These are phyloP conservation scores for Heliconius melpomene DNA, from an alignment of 1,140 invertebrate species.

Conservation along the genomic window DNA sequence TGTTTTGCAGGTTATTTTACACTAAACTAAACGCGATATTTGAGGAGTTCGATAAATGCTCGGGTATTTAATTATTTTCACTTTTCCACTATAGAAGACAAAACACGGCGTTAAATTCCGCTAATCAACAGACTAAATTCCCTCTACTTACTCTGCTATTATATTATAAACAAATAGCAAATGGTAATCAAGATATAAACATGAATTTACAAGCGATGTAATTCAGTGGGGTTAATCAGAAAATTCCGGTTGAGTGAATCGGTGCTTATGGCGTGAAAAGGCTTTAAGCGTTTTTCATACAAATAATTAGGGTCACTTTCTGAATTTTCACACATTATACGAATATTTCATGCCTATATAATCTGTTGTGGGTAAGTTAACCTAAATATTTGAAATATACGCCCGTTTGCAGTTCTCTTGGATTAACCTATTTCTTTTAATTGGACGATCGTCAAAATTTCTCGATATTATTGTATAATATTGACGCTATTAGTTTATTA, in stretches of 20 bases:
- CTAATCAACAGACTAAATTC: no score
- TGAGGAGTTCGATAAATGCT: no score
- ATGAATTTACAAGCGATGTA: not conserved
- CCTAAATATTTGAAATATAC: slow-evolving; percentile 4
- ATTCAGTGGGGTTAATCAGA: not conserved
- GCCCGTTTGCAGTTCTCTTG: not conserved
- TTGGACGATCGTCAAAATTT: not conserved
- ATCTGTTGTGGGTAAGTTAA: not conserved
- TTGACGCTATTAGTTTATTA: no score
- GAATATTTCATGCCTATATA: not conserved
- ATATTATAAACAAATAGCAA: not conserved
- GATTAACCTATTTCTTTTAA: not conserved
- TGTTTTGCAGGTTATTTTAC: no score
- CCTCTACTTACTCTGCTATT: no score
- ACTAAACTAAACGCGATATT: no score
- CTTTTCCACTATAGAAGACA: no score
- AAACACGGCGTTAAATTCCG: no score
- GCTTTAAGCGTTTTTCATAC: not conserved
- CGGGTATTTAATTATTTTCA: no score
- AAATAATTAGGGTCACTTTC: not conserved
- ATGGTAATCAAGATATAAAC: not conserved
- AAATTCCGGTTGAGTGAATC: slow-evolving; percentile 3
- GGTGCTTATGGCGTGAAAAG: not conserved
- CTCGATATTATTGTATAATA: not conserved
- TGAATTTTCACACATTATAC: not conserved